These are phyloP conservation scores for Chrysaora quinquecirrha DNA, from an alignment of 30 jellyfish, hydroid and myxozoan species.

Conservation along the genomic window DNA sequence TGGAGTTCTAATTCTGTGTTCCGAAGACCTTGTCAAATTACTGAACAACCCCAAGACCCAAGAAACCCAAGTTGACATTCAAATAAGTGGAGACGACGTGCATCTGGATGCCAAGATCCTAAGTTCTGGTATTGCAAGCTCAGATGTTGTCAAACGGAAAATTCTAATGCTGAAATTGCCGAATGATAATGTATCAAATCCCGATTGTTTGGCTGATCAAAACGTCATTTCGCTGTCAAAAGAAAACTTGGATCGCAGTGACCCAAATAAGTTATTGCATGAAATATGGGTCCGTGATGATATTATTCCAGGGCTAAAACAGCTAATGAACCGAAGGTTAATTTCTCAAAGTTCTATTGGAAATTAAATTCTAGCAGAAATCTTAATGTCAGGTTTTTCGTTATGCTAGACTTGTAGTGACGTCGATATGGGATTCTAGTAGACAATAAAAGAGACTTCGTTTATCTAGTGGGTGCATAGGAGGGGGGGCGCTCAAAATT, in stretches of 20 bases:
- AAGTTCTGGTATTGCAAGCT: neutral
- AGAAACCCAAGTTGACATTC: neutral
- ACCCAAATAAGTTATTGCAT: neutral
- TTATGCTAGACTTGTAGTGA: no score
- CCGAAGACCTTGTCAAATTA: neutral
- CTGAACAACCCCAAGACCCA: neutral
- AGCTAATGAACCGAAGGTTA: neutral
- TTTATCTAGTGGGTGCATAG: no score
- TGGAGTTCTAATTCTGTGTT: neutral
- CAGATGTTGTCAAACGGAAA: neutral
- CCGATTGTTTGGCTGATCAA: neutral
- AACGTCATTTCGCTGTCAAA: neutral
- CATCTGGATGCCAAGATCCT: neutral
- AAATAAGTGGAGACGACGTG: neutral
- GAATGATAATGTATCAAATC: neutral
- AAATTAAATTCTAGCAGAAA: no score
- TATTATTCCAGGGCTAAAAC: neutral
- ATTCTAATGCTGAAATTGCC: neutral
- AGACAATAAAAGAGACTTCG: no score
- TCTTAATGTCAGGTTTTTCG: no score
- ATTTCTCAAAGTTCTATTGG: neutral
- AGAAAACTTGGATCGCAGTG: neutral
- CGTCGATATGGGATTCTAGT: no score
- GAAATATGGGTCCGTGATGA: neutral
- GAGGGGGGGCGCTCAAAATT: no score